phyloP scores from a whole-genome alignment of 2,797 vertebrate species.

The Rhinoraja longicauda region DNA sequence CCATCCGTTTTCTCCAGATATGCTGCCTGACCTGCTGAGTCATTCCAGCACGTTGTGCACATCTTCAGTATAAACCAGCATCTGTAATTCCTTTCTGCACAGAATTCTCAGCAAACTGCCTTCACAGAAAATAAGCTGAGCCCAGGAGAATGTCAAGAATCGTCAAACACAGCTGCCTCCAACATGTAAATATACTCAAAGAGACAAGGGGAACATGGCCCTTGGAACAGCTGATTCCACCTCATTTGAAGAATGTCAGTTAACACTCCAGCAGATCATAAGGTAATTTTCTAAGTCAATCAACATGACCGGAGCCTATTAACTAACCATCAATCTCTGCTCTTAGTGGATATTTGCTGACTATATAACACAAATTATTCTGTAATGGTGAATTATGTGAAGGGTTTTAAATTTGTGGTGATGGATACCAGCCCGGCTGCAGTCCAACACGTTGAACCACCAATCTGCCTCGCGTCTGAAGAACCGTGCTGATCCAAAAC shows the following conservation, averaged over 20 bases:
- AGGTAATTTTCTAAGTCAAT: not conserved
- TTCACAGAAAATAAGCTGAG: not conserved
- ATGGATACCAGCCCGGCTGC: not conserved
- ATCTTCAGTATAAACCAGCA: too few species aligned
- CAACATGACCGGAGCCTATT: not conserved
- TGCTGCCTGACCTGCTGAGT: too few species aligned
- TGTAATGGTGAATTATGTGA: not conserved
- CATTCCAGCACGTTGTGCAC: too few species aligned
- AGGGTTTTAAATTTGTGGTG: not conserved
- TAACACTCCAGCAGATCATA: not conserved
- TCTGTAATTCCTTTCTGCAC: too few species aligned
- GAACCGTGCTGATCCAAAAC: too few species aligned
- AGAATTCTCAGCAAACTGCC: not conserved
- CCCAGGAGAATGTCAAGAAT: not conserved
- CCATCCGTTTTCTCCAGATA: too few species aligned
- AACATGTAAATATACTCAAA: not conserved
- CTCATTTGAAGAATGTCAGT: not conserved
- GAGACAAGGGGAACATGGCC: not conserved
- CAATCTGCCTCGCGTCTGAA: too few species aligned
- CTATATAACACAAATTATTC: not conserved
- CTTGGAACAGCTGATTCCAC: not conserved
- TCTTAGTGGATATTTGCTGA: not conserved
- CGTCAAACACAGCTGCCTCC: not conserved
- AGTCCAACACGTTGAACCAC: not conserved
- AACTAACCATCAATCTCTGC: not conserved